Evolutionary conservation across 1,140 invertebrate species (phyloP).

Genomic region (Neodiprion virginianus): DNA sequence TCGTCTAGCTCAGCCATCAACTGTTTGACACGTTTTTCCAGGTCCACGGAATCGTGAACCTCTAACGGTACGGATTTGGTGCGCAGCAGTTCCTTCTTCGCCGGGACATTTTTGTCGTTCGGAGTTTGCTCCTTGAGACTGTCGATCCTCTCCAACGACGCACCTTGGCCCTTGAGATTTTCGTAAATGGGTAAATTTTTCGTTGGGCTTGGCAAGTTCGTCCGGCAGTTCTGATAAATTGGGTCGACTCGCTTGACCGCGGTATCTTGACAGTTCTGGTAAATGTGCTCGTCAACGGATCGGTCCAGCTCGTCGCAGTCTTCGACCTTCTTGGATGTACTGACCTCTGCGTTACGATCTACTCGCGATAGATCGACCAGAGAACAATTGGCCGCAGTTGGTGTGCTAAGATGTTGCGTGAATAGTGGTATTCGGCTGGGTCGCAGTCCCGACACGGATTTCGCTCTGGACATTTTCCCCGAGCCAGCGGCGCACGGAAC

Average conservation of each 20-base stretch:
- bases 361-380: slow-evolving; percentile 53
- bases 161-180: slow-evolving; percentile 33
- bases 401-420: slow-evolving; percentile 33
- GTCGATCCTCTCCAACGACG: slow-evolving; percentile 8
- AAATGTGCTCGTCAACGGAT: slow-evolving; percentile 49
- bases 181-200: slow-evolving; percentile 40
- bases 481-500: slow-evolving; percentile 37
- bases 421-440: slow-evolving; percentile 56
- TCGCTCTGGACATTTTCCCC: slow-evolving; percentile 31
- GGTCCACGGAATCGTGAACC: slow-evolving; percentile 31
- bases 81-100: slow-evolving; percentile 18
- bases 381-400: slow-evolving; percentile 35
- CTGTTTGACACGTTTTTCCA: slow-evolving; percentile 49
- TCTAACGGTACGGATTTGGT: slow-evolving; percentile 21
- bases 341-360: slow-evolving; percentile 48
- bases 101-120: slow-evolving; percentile 9
- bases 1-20: slow-evolving; percentile 52
- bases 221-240: neutral
- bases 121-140: neutral
- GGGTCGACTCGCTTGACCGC: slow-evolving; percentile 14
- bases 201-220: neutral
- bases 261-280: slow-evolving; percentile 49
- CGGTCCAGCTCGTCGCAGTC: slow-evolving; percentile 42
- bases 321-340: slow-evolving; percentile 25
- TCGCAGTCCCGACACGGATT: slow-evolving; percentile 32